Percentiles rank a stretch among this genome's conserved stretches.
These are phyloP conservation scores for Ennomos erosarius DNA, from an alignment of 2,888 invertebrate species.

Conservation along the genomic window DNA sequence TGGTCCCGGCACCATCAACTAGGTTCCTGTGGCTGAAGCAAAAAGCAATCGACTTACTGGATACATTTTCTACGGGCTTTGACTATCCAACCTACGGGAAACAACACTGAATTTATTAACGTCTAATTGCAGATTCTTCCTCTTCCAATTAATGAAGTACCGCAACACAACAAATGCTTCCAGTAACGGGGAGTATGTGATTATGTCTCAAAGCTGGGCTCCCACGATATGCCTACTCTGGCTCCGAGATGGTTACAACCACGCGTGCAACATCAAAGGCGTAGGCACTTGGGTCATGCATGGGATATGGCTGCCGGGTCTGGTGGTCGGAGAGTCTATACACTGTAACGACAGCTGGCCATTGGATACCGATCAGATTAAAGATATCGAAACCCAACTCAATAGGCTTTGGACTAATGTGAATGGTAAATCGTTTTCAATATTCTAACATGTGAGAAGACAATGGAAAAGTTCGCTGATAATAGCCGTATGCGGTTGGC, in stretches of 20 bases:
- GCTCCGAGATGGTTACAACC: background rate
- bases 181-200: background rate
- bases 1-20: too few species aligned
- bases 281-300: slow-evolving; percentile 90
- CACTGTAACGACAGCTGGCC: slow-evolving; percentile 89
- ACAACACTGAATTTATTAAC: too few species aligned
- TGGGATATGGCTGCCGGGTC: slow-evolving; percentile 91
- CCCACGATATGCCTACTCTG: background rate
- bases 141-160: background rate
- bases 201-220: slow-evolving; percentile 4
- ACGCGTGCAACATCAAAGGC: slow-evolving; percentile 42
- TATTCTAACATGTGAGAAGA: too few species aligned
- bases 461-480: too few species aligned
- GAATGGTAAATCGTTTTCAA: too few species aligned
- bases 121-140: background rate
- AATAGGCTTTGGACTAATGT: slow-evolving; percentile 89
- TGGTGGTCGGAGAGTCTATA: background rate
- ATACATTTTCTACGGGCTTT: too few species aligned
- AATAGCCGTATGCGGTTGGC: too few species aligned
- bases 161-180: background rate
- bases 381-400: slow-evolving; percentile 83
- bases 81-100: too few species aligned
- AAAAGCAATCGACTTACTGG: too few species aligned
- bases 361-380: slow-evolving; percentile 86
- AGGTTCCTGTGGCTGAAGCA: too few species aligned